Conservation (phyloP, 2,888 invertebrate genomes). For the Callosobruchus maculatus region DNA sequence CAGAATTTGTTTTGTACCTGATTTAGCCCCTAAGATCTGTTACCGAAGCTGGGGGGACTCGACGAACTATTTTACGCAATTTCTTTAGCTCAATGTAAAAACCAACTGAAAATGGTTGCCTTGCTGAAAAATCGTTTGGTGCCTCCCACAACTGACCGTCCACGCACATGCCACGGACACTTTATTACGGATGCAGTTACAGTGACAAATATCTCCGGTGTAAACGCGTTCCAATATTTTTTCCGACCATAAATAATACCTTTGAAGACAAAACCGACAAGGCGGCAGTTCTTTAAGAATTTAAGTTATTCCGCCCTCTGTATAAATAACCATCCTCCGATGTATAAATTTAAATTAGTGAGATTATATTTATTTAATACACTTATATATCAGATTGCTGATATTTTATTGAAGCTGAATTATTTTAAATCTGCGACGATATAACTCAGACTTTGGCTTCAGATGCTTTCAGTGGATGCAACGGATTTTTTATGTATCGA, state of each 20-base stretch:
- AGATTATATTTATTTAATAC: constrained; percentile 1
- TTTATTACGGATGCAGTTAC: background rate
- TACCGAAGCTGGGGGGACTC: too few species aligned
- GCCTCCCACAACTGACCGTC: background rate
- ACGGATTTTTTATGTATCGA: background rate
- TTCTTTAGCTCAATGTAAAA: too few species aligned
- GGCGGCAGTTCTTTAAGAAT: background rate
- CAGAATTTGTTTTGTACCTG: too few species aligned
- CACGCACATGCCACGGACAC: background rate
- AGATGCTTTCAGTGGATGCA: background rate
- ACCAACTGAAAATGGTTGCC: background rate
- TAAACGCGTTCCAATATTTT: background rate
- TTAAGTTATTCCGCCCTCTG: background rate
- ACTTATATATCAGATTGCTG: background rate
- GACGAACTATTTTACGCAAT: too few species aligned
- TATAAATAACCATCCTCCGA: background rate
- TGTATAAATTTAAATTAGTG: constrained; percentile 2
- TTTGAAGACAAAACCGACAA: background rate
- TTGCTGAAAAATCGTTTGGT: background rate
- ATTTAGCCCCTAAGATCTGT: too few species aligned
- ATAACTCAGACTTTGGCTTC: background rate
- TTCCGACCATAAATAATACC: background rate
- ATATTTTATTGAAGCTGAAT: background rate
- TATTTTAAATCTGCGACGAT: background rate
- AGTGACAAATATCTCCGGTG: background rate